Evolutionary conservation across 2,888 invertebrate species (phyloP).

Genomic region (Chesias legatella): DNA sequence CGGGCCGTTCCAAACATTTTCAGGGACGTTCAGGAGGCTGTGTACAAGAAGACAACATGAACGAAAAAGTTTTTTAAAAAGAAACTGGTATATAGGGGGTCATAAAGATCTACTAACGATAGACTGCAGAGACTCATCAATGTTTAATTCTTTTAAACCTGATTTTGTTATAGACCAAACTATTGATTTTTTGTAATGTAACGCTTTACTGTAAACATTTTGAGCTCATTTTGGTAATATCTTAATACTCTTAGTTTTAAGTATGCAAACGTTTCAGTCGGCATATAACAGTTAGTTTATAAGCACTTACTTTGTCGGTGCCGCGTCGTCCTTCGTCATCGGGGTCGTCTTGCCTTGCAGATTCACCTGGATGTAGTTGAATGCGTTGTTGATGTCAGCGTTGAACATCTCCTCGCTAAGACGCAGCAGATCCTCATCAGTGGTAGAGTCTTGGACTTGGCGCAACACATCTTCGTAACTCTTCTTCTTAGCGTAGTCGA

Average conservation of each 20-base stretch:
- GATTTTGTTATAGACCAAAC: no score
- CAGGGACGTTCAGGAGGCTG: conserved; percentile 85
- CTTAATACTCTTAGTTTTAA: no score
- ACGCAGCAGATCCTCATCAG: conserved; percentile 84
- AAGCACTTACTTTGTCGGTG: conserved; percentile 84
- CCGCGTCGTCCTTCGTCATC: conserved; percentile 85
- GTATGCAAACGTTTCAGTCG: no score
- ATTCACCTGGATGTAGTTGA: conserved; percentile 84
- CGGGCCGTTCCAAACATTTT: conserved; percentile 82
- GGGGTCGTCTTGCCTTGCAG: conserved; percentile 87
- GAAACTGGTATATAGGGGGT: no score
- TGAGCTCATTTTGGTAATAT: no score
- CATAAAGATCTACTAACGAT: no score
- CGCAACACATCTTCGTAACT: conserved; percentile 68
- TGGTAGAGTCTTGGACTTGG: conserved; percentile 75
- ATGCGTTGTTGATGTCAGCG: conserved; percentile 88
- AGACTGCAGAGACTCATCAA: no score
- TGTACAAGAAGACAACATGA: conserved; percentile 20
- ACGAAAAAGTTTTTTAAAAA: no score
- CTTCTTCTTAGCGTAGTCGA: conserved; percentile 73
- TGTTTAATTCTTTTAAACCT: no score
- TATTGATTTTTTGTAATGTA: no score
- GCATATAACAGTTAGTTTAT: conserved; percentile 5
- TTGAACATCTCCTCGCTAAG: conserved; percentile 86
- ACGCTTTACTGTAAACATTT: no score